Evolutionary conservation across 2,797 vertebrate species (phyloP), one percentile per base, ranked within the genome.

Genomic region (Coluber constrictor): DNA sequence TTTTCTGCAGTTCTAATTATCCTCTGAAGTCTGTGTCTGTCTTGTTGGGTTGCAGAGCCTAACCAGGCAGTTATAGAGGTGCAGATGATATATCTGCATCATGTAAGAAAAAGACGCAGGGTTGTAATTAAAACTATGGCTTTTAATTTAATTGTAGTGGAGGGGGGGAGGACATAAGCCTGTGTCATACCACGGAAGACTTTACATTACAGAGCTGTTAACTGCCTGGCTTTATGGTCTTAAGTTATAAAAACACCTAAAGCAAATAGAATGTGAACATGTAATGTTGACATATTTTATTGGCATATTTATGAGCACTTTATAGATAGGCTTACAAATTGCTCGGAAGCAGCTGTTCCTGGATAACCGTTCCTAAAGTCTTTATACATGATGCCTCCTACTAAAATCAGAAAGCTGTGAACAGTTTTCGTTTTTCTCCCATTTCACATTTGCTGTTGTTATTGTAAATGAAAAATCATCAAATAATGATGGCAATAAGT

Each of bases 201-300:
- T 93, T 93, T 90, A 2, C 29, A 5, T 12, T 90, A 79, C 51
- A 23, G 29, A 70, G 6, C 13, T 87, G 23, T 57, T 55, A 83
- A 91, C 2, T 43, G 29, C 20, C 55, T 91, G 92, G 87, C n/a
- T 88, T 86, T 86, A 8, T 56, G 74, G 51, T 32, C 27, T 90
- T 13, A 55, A 10, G 27, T 11, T 3, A 0, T 93, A 92, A 93
- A 37, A 95, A 27, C 90, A 83, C 32, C 5, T 60, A 43, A 91
- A 91, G n/a, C 32, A 93, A 93, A 55, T 37, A 90, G 90, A 94
- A 51, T 11, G 37, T 20, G 91, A 94, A 43, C 32, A 89, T 87
- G 90, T 93, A 89, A n/a, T 66, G 37, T 92, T 95, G 88, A 93
- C 93, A 92, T 25, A 90, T 32, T 96, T 95, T 94, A 83, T 55